Evolutionary conservation across 2,113 vertebrate genomes (phyloP), one percentile per base, ranked within the genome.

Genomic region (Equus przewalskii): DNA sequence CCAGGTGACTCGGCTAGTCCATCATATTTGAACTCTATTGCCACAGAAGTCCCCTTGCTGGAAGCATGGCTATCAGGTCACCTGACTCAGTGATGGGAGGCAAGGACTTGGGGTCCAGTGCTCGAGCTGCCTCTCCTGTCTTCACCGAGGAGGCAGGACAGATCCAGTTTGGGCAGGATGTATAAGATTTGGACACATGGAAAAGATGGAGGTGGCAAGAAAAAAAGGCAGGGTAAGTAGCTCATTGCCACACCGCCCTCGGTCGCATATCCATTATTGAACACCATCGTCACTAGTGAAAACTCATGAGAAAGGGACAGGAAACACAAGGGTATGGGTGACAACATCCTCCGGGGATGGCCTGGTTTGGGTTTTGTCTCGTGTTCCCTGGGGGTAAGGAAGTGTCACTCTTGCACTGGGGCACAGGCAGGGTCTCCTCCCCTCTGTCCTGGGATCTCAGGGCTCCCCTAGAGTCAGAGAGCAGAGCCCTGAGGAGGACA

Each of bases 151-250:
- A 36, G 2, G 49, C 19, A 0, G 69, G 11, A 62, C 30, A 67
- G 67, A 41, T 7, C 26, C 19, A 14, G 44, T 85, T 58, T 58
- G 1, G 22, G 60, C 86, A 86, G 28, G 33, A 41, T 14, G 10
- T n/a, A n/a, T 75, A 54, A n/a, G 58, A 49, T 41, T 3, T 24
- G 22, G 6, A 4, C 28, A 13, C 0, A 0, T 1, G 46, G 49
- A 62, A n/a, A 86, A 79, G 36, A 19, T 15, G 56, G 56, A 69
- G 22, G n/a, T 30, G 41, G 22, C 79, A 30, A 73, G 80, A 21
- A 79, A 73, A 26, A 70, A 62, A 54, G 44, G n/a, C 0, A 9
- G 5, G 51, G 62, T 12, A 11, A 69, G 8, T 0, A 41, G 22
- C 26, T 51, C 58, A 16, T 3, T 18, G 13, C 14, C 11, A 0